Percentiles rank a stretch among this genome's conserved stretches.
phyloP scores from a whole-genome alignment of 37 sponge, comb jelly and placozoan species.

The Lycopodina hypogea region DNA sequence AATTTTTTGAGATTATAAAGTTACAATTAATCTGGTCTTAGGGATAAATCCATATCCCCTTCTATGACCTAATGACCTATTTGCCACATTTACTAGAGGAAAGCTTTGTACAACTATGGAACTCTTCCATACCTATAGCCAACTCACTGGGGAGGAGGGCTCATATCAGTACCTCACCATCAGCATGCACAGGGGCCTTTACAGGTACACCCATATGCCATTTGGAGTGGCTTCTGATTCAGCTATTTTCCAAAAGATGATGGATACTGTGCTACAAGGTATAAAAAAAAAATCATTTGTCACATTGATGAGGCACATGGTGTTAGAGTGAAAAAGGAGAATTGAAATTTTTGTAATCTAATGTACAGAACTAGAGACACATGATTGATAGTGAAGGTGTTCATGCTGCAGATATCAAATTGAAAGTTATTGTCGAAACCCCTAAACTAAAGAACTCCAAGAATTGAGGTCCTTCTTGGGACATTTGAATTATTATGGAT shows the following conservation, averaged over 20 bases:
- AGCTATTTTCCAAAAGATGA: too few relatives aligned
- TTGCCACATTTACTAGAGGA: slow-evolving; percentile 28
- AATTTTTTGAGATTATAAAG: slow-evolving; percentile 50
- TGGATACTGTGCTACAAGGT: slow-evolving; percentile 30
- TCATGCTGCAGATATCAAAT: too few relatives aligned
- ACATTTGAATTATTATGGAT: slow-evolving; percentile 27
- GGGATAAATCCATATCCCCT: slow-evolving; percentile 32
- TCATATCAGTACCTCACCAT: too few relatives aligned
- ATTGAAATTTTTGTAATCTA: slow-evolving; percentile 1
- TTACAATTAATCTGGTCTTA: slow-evolving; percentile 32
- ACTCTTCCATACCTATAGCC: slow-evolving; percentile 32
- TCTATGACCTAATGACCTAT: slow-evolving; percentile 27
- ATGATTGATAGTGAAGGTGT: too few relatives aligned
- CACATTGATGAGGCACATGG: slow-evolving; percentile 26
- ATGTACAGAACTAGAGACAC: slow-evolving; percentile 14
- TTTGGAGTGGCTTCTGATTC: slow-evolving; percentile 35
- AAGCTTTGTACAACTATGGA: slow-evolving; percentile 43
- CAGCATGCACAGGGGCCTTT: too few relatives aligned
- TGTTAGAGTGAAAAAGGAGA: background rate
- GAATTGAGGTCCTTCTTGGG: slow-evolving; percentile 29
- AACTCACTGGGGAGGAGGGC: slow-evolving; percentile 7
- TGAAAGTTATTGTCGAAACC: background rate
- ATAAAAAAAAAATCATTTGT: background rate
- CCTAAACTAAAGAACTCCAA: slow-evolving; percentile 12
- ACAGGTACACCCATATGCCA: slow-evolving; percentile 19